Evolutionary conservation across 2,888 invertebrate species (phyloP), one percentile per base, ranked within the genome.

Genomic region (Phymatocera aterrima): DNA sequence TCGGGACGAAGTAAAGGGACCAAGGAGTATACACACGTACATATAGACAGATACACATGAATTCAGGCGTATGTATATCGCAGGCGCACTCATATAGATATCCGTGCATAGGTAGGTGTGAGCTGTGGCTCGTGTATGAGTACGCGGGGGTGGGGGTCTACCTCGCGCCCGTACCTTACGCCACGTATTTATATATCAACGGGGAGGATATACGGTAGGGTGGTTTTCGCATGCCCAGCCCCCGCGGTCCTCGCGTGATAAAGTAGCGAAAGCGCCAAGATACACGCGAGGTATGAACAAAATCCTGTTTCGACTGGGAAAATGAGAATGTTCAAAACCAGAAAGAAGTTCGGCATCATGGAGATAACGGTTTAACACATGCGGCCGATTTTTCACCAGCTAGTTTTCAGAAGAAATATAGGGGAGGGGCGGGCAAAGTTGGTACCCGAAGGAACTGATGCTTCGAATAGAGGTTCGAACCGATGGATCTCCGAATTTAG

Each of bases 201-300:
- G 83, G 84, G 83, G 82, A 83, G 86, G 85, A 88, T 88, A 85
- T 86, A 88, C 86, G 84, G 82, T 81, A 84, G 85, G 87, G 84
- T 90, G 88, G 85, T 89, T 90, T 89, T 89, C 87, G 88, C 88
- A 88, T 87, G 85, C 85, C 85, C 87, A 84, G 84, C 85, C 86
- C 84, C 84, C 68, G 37, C 82, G 72, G 51, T 51, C 34, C 51
- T 51, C 37, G 31, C n/a, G n/a, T n/a, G n/a, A 21, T 6, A 34
- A 51, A 18, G 60, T 75, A 75, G 75, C 57, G 75, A 75, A 37
- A 40, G 18, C 21, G 40, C 40, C 31, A 12, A 57, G 75, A 24
- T 21, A 18, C 37, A 57, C 75, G 75, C 60, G 75, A 75, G 24
- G 3, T n/a, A 24, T 43, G 72, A 72, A 72, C 72, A 72, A 72